Evolutionary conservation across 2,888 invertebrate species (phyloP).

Genomic region (Folsomia manolachei): DNA sequence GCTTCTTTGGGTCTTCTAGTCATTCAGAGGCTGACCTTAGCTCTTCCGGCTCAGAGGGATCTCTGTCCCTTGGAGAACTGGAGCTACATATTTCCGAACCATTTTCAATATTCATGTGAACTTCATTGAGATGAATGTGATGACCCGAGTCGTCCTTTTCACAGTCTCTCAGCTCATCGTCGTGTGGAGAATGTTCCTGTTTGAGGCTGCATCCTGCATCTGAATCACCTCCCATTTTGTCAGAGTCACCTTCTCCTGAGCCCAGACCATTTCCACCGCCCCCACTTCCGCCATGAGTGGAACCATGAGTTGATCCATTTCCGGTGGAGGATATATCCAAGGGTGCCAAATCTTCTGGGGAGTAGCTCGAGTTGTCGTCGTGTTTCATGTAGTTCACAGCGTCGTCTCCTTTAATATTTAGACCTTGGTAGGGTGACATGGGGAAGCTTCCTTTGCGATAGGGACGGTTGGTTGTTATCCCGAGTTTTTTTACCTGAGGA

Average conservation of each 20-base stretch:
- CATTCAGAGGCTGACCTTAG: slow-evolving; percentile 33
- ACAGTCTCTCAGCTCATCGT: slow-evolving; percentile 27
- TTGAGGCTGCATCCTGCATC: slow-evolving; percentile 44
- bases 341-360: slow-evolving; percentile 45
- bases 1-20: slow-evolving; percentile 18
- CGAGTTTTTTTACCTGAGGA: slow-evolving; percentile 37
- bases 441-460: slow-evolving; percentile 49
- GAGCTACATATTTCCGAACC: slow-evolving; percentile 37
- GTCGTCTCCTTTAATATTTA: slow-evolving; percentile 43
- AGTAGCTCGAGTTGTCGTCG: slow-evolving; percentile 43
- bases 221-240: slow-evolving; percentile 44
- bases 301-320: slow-evolving; percentile 19
- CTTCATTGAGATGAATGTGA: slow-evolving; percentile 22
- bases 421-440: slow-evolving; percentile 50
- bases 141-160: slow-evolving; percentile 47
- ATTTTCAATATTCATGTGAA: slow-evolving; percentile 25
- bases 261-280: slow-evolving; percentile 21
- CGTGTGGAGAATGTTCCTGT: slow-evolving; percentile 33
- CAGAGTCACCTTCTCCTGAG: slow-evolving; percentile 44
- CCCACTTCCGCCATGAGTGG: slow-evolving; percentile 41
- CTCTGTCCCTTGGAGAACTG: slow-evolving; percentile 36
- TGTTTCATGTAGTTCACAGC: slow-evolving; percentile 7
- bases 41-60: slow-evolving; percentile 32
- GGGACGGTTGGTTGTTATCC: slow-evolving; percentile 45
- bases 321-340: slow-evolving; percentile 42